These are phyloP conservation scores for Calliopum simillimum DNA, from an alignment of 2,888 invertebrate species.

Conservation along the genomic window DNA sequence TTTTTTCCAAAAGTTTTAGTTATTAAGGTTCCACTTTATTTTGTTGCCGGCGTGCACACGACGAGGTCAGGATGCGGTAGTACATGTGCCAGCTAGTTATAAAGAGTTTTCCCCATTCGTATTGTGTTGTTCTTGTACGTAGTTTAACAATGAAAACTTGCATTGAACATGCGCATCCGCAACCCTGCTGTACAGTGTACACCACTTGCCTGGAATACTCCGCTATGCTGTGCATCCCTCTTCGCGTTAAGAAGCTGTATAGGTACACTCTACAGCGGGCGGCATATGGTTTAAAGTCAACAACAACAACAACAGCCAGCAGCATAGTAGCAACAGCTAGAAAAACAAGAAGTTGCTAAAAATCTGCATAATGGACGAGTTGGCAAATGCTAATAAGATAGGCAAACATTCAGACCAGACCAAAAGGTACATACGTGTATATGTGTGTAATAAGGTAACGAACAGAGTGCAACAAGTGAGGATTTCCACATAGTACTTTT, in stretches of 20 bases:
- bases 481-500: no score
- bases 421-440: no score
- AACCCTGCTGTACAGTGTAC: no score
- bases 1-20: background rate
- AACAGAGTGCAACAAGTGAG: no score
- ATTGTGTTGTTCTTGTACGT: conserved; percentile 13
- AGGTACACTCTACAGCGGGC: background rate
- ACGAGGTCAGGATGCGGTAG: background rate
- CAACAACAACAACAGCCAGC: background rate
- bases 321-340: background rate
- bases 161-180: conserved; percentile 25
- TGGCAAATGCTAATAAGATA: conserved; percentile 23
- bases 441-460: no score
- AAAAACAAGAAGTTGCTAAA: conserved; percentile 21
- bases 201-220: background rate
- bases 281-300: background rate
- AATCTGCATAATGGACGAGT: conserved; percentile 32
- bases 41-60: background rate
- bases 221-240: no score
- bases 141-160: conserved; percentile 34
- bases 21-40: background rate
- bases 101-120: background rate
- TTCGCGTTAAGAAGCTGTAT: background rate
- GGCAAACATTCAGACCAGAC: background rate
- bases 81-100: background rate